Base-by-base conservation (phyloP, 1,140 invertebrate genomes). In the Pachypeltis micranthus region DNA sequence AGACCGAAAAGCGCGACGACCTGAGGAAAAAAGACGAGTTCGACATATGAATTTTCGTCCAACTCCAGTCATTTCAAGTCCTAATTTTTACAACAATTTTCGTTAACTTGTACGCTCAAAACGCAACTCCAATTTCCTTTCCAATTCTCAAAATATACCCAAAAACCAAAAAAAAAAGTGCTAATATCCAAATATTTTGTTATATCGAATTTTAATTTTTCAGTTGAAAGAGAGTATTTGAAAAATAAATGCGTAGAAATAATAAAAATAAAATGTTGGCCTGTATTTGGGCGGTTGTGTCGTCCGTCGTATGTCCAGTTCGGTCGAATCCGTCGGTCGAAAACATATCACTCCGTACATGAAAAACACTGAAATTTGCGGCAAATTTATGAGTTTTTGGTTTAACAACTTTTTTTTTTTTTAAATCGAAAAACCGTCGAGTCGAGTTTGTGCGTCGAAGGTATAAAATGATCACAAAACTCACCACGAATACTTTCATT, bases 1-100 rank as follows among this genome's bases (percentile, higher is more conserved):
- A 79, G 70, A 44, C 74, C 71, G 72, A 73, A 77, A 63, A 80
- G 66, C 16, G 73, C 73, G 70, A 80, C 72, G 65, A 81, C 75
- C 80, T 81, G 70, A 10, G 69, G 73, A 66, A 59, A 31, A 39
- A 39, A 39, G 7, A 39, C n/a, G n/a, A n/a, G 16, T 39, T 39
- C 31, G 16, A 39, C 7, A 7, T 39, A 16, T 10, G 16, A 10
- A 39, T 39, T 16, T 16, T 16, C 7, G 16, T 10, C 16, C 7
- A 39, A 39, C 31, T 16, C 7, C 7, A 39, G 16, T 39, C 16
- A 39, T 39, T 39, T 16, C 16, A 10, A 16, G 16, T 10, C 16
- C 16, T 39, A 39, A 10, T 39, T 39, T 39, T 39, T 10, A 39
- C 7, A 39, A 7, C 31, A 39, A 39, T 16, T 39, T n/a, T n/a